Evolutionary conservation across 2,113 vertebrate species (phyloP), one percentile per base, ranked within the genome.

Genomic region (Leptobrachium ailaonicum): DNA sequence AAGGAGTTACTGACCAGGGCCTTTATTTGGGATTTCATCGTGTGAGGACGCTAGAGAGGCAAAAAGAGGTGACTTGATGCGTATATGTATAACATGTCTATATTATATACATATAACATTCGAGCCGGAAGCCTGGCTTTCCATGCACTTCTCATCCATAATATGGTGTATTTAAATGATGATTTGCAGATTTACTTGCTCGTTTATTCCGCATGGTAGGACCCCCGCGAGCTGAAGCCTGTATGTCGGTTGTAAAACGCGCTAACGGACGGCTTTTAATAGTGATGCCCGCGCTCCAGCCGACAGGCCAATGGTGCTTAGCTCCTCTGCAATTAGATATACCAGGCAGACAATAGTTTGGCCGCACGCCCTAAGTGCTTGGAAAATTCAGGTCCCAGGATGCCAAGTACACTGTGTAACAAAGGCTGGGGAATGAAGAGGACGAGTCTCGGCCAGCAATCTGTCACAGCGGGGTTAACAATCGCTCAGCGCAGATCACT

Each of bases 331-430:
- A 79, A 79, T 83, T 82, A 84, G 79, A 82, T 69, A 78, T 77
- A 81, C 79, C 83, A 77, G 79, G 72, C 77, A 71, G 83, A 84
- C 82, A 80, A 83, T 85, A 42, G 6, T 73, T 84, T 84, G 86
- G 86, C 84, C 82, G 41, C 45, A 12, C 82, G 76, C 83, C 83
- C 85, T 85, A 80, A 83, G 76, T 80, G 78, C 82, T 76, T 86
- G 85, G 83, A 86, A 87, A 87, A 87, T 32, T 85, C 66, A 82
- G 76, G 79, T 58, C 74, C 40, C 73, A 77, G 73, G 14, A 71
- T 81, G 86, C 84, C 83, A 85, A 83, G 82, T 85, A 76, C 82
- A 88, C 81, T 83, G 79, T 86, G 83, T 83, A 82, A 85, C 85
- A 86, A 86, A 89, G 83, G 83, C 76, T 68, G 50, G 67, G 85